These are phyloP conservation scores for Phocoena phocoena DNA, from an alignment of 2,113 vertebrate species.

Conservation along the genomic window DNA sequence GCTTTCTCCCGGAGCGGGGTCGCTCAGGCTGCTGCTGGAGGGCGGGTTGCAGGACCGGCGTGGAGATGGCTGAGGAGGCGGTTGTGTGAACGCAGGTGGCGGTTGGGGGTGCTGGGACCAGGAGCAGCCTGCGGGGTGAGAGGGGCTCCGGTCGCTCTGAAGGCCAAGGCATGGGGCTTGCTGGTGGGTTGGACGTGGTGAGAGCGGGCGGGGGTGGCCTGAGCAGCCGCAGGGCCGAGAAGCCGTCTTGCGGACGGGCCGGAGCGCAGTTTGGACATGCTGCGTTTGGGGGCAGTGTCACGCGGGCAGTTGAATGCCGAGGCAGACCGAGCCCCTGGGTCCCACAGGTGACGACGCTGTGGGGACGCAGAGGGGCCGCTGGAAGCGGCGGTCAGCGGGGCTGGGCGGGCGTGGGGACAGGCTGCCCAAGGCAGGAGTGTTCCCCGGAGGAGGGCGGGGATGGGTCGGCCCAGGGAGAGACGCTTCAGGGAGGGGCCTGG, in stretches of 20 bases:
- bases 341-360: rapidly evolving
- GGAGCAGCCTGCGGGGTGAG: not conserved
- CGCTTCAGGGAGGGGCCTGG: rapidly evolving
- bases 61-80: rapidly evolving
- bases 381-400: rapidly evolving
- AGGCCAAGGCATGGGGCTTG: rapidly evolving
- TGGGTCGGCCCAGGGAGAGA: not conserved
- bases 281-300: not conserved
- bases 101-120: not conserved
- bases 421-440: rapidly evolving
- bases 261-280: rapidly evolving
- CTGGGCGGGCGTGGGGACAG: rapidly evolving
- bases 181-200: no score
- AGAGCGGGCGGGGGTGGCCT: rapidly evolving
- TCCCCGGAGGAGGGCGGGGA: no score
- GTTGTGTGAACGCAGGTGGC: no score
- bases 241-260: rapidly evolving
- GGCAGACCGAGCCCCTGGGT: not conserved
- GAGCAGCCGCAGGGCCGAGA: rapidly evolving
- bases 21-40: not conserved
- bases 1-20: not conserved
- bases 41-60: not conserved
- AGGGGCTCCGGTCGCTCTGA: rapidly evolving
- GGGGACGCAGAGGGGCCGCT: rapidly evolving
- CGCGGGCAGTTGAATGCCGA: not conserved